Percentiles rank a stretch among this genome's conserved stretches.
Conservation (phyloP, 2,888 invertebrate species). For the Zhengitettix transpicula region DNA sequence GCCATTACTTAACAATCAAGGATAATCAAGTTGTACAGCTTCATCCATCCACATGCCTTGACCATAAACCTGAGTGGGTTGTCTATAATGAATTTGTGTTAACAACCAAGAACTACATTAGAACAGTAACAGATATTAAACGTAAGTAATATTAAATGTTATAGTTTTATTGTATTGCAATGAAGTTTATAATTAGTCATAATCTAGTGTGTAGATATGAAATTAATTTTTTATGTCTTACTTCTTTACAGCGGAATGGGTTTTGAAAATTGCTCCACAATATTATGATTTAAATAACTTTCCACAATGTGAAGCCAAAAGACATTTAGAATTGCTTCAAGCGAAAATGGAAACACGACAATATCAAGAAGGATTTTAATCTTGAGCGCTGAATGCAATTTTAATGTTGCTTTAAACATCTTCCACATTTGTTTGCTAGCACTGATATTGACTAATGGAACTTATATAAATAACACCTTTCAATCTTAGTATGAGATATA, state of each 20-base stretch:
- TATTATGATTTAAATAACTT: conserved; percentile 98
- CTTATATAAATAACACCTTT: no score
- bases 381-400: background rate
- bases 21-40: conserved; percentile 98
- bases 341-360: conserved; percentile 72
- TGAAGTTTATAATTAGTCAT: background rate
- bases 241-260: conserved; percentile 72
- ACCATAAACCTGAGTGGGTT: conserved; percentile 99
- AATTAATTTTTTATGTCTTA: background rate
- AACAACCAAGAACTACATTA: conserved; percentile 98
- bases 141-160: conserved; percentile 43
- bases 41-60: conserved; percentile 96
- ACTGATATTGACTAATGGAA: no score
- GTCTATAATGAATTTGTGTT: conserved; percentile 99
- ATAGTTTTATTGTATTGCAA: background rate
- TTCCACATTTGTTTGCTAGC: no score
- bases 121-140: conserved; percentile 97
- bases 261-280: conserved; percentile 87
- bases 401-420: no score
- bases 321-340: conserved; percentile 79
- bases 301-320: conserved; percentile 91
- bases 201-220: background rate
- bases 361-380: conserved; percentile 72
- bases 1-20: conserved; percentile 96
- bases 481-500: no score